A percentile compares a stretch with the other conserved stretches of the same genome.
Conservation (phyloP, 2,113 vertebrate species). For the Monarcha castaneiventris region DNA sequence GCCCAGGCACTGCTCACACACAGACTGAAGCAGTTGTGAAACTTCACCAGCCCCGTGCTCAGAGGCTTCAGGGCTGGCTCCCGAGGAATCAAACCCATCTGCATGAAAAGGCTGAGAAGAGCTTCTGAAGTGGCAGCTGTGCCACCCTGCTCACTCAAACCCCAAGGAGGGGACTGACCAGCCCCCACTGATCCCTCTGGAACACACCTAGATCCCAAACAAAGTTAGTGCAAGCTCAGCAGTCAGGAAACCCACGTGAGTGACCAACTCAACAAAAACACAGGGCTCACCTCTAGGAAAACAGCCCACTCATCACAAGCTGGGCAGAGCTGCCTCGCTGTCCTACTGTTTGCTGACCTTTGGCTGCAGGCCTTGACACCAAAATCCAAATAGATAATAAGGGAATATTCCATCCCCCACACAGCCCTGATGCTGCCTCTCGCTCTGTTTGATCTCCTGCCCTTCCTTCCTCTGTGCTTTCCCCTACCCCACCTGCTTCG, state of each 20-base stretch:
- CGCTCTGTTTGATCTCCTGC: neutral
- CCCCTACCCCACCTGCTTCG: neutral
- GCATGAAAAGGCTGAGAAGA: neutral
- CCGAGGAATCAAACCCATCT: neutral
- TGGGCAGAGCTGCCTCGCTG: neutral
- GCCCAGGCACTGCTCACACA: neutral
- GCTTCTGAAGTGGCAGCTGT: neutral
- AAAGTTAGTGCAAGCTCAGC: constrained; percentile 33
- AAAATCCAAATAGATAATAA: neutral
- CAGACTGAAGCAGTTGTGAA: neutral
- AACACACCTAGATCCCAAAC: neutral
- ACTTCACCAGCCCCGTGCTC: neutral
- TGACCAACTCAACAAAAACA: neutral
- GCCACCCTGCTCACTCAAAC: neutral
- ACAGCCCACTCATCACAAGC: neutral
- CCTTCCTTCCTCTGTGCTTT: neutral
- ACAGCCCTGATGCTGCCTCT: neutral
- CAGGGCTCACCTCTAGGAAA: neutral
- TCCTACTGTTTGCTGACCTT: neutral
- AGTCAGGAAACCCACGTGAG: neutral
- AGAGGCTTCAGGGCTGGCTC: neutral
- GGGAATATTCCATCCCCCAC: neutral
- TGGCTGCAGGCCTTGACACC: constrained; percentile 26
- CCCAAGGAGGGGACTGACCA: neutral
- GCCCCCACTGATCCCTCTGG: neutral